Evolutionary conservation across 2,113 vertebrate genomes (phyloP).

Genomic region (Uria lomvia): DNA sequence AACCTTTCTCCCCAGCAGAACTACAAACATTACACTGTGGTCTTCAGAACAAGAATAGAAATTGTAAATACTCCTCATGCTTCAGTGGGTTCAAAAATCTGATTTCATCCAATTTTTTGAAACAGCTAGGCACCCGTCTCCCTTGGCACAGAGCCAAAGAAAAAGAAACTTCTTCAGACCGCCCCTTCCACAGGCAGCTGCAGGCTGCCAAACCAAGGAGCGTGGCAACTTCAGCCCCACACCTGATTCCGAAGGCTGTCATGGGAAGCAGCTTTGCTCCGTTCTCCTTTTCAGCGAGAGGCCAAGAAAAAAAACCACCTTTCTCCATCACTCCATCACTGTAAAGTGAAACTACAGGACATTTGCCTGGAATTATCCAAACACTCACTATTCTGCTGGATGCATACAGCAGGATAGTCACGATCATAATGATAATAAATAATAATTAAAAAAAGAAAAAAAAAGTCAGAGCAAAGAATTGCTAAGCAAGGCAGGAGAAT

Average conservation of each 20-base stretch:
- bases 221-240: background rate
- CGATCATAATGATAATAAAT: background rate
- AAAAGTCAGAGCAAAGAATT: background rate
- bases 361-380: background rate
- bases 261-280: background rate
- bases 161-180: background rate
- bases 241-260: background rate
- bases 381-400: background rate
- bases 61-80: background rate
- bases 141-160: background rate
- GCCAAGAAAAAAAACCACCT: background rate
- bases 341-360: background rate
- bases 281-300: background rate
- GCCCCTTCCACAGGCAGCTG: fast-evolving
- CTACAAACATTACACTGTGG: background rate
- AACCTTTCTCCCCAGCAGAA: background rate
- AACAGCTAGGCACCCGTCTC: background rate
- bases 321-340: background rate
- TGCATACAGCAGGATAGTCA: background rate
- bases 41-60: background rate
- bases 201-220: background rate
- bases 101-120: background rate
- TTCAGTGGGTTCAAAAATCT: background rate
- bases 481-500: background rate
- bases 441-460: background rate